Evolutionary conservation across 2,113 vertebrate genomes (phyloP).

Genomic region (Platichthys stellatus): DNA sequence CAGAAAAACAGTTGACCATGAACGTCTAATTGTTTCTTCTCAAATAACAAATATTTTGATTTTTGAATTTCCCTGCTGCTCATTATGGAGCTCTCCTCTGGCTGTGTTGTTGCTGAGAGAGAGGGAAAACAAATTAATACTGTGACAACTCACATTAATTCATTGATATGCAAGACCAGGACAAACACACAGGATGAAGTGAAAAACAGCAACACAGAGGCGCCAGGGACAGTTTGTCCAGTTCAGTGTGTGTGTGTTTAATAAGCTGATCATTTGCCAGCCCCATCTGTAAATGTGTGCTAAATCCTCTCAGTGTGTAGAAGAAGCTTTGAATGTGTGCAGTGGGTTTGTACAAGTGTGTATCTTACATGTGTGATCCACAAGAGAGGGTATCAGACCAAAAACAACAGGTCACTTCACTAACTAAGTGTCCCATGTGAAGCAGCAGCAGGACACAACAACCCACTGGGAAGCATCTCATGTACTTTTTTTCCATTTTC

Average conservation of each 20-base stretch:
- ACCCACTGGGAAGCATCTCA: background rate
- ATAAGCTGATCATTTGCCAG: no score
- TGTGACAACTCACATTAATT: constrained; percentile 22
- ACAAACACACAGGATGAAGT: constrained; percentile 1
- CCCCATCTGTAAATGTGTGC: no score
- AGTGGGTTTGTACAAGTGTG: no score
- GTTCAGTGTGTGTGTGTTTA: background rate
- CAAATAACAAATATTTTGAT: background rate
- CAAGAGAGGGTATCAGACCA: no score
- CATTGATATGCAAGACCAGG: constrained; percentile 5
- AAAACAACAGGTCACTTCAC: background rate
- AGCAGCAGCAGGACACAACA: background rate
- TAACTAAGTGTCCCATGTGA: background rate
- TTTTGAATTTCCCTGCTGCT: background rate
- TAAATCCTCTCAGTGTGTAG: no score
- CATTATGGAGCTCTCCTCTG: background rate
- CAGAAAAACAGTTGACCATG: background rate
- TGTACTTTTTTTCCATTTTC: background rate
- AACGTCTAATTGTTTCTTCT: background rate
- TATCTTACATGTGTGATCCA: background rate
- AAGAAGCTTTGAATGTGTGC: no score
- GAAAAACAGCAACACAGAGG: constrained; percentile 18
- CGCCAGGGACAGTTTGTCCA: background rate
- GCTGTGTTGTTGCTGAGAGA: background rate
- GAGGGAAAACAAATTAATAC: background rate